phyloP scores from a whole-genome alignment of 2,113 vertebrate genomes.

The Pterocles orientalis region DNA sequence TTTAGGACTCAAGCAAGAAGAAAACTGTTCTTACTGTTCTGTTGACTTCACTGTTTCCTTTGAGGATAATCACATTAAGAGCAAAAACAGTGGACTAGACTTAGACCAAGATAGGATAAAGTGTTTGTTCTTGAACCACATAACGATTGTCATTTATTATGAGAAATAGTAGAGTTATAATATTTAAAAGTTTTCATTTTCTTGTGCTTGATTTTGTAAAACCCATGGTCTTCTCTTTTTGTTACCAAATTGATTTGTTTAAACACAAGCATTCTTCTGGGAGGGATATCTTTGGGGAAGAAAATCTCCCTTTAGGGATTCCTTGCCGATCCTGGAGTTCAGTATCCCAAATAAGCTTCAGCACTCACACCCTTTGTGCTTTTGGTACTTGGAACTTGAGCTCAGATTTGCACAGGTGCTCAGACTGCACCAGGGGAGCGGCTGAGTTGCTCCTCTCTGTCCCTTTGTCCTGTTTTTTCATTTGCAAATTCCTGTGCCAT shows the following conservation, averaged over 20 bases:
- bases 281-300: not conserved
- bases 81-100: not conserved
- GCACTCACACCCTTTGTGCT: not conserved
- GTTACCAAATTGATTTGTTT: not conserved
- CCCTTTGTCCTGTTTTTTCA: not conserved
- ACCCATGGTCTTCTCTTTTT: not conserved
- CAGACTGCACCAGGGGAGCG: not conserved
- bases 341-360: not conserved
- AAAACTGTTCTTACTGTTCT: not conserved
- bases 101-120: not conserved
- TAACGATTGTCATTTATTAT: not conserved
- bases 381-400: not conserved
- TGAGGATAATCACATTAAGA: not conserved
- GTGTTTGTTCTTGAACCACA: not conserved
- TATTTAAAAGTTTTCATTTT: not conserved
- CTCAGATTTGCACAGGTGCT: not conserved
- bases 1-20: not conserved
- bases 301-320: not conserved
- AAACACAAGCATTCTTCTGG: not conserved
- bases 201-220: not conserved
- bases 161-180: not conserved
- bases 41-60: not conserved
- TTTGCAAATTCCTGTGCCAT: not conserved
- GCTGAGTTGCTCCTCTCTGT: not conserved
- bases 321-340: not conserved